Conservation (phyloP, 2,797 vertebrate genomes). For the Apogon talboti region DNA sequence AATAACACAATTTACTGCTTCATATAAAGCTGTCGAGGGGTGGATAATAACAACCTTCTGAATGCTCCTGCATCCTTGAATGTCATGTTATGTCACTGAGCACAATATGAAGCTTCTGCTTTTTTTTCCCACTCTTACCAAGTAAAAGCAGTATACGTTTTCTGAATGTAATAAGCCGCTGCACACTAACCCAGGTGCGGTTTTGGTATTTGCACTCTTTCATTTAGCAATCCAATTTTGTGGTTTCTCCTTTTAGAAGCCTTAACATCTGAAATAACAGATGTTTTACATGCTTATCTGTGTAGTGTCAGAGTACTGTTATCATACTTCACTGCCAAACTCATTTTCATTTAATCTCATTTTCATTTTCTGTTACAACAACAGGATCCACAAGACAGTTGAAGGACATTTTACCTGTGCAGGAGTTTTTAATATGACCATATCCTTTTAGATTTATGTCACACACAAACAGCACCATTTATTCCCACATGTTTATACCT, state of each 20-base stretch:
- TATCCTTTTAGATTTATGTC: no score
- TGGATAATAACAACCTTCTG: slow-evolving; percentile 34
- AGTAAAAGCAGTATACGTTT: neutral
- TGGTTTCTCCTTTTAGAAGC: slow-evolving; percentile 7
- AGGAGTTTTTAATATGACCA: no score
- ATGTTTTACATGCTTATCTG: neutral
- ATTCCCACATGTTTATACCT: no score
- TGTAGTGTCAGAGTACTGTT: neutral
- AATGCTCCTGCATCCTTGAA: slow-evolving; percentile 25
- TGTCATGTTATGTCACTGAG: slow-evolving; percentile 10
- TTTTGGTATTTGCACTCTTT: neutral
- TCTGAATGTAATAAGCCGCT: neutral
- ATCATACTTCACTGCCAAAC: neutral
- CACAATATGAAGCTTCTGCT: neutral
- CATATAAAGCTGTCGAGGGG: slow-evolving; percentile 57
- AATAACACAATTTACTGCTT: slow-evolving; percentile 58
- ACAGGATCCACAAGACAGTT: no score
- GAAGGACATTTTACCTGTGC: no score
- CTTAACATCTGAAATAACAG: slow-evolving; percentile 3
- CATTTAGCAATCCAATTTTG: neutral
- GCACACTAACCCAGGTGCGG: neutral
- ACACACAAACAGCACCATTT: no score
- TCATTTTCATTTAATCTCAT: no score
- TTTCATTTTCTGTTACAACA: no score
- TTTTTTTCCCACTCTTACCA: neutral